Conservation (phyloP, 2,888 invertebrate genomes). For the Arge pagana region DNA sequence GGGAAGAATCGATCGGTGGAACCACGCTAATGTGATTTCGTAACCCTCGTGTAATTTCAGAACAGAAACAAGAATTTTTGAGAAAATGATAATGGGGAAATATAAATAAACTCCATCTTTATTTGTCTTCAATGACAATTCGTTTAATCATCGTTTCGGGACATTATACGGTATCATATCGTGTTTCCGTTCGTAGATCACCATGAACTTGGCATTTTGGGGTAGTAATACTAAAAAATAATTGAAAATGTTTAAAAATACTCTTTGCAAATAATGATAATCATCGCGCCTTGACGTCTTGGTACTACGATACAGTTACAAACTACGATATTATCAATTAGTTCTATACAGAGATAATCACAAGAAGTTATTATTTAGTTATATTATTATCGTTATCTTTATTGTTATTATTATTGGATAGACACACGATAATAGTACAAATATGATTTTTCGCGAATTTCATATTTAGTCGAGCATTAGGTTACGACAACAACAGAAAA, state of each 20-base stretch:
- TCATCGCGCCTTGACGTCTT: conserved; percentile 16
- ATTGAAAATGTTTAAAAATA: conserved; percentile 58
- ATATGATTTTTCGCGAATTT: conserved; percentile 28
- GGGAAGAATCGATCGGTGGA: too few relatives aligned
- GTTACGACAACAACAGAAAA: too few relatives aligned
- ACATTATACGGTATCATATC: conserved; percentile 8
- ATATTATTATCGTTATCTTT: conserved; percentile 39
- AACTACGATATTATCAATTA: conserved; percentile 17
- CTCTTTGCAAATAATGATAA: conserved; percentile 53
- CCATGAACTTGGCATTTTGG: conserved; percentile 32
- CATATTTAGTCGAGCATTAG: conserved; percentile 5
- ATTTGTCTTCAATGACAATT: conserved; percentile 10
- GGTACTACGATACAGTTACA: conserved; percentile 14
- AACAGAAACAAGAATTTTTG: not conserved
- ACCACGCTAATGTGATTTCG: too few relatives aligned
- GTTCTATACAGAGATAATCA: conserved; percentile 44
- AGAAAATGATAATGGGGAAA: not conserved
- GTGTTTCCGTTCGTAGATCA: conserved; percentile 34
- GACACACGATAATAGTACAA: conserved; percentile 48
- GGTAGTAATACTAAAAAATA: conserved; percentile 57
- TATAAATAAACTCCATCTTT: not conserved
- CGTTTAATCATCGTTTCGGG: conserved; percentile 15
- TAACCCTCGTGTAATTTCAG: too few relatives aligned
- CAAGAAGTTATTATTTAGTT: conserved; percentile 37
- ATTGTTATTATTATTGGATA: conserved; percentile 40